These are phyloP conservation scores for Sphaerophoria taeniata DNA, from an alignment of 2,888 invertebrate genomes.

Conservation along the genomic window DNA sequence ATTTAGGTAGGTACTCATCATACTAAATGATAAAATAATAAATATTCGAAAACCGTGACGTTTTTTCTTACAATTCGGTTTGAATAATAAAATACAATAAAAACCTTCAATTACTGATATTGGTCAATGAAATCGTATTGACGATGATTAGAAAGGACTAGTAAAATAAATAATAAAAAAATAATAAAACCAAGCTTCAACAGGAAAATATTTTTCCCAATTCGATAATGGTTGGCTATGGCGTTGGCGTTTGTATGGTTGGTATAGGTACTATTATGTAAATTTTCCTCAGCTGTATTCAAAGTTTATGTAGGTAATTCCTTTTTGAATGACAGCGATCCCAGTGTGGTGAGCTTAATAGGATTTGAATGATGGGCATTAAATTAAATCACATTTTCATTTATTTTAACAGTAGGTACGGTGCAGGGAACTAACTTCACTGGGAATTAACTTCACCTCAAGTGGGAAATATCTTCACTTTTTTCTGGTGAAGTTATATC, in stretches of 20 bases:
- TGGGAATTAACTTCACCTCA: no score
- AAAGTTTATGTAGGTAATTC: conserved; percentile 42
- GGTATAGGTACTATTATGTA: conserved; percentile 50
- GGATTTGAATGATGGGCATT: conserved; percentile 18
- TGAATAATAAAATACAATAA: no score
- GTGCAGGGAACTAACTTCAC: no score
- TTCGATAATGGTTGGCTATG: conserved; percentile 26
- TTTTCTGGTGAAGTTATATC: no score
- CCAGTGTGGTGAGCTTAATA: conserved; percentile 23
- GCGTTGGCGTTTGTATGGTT: no score
- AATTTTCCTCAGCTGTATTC: conserved; percentile 27
- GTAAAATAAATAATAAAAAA: neutral
- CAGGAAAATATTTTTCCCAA: conserved; percentile 30
- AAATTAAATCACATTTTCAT: neutral
- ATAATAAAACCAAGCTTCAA: neutral
- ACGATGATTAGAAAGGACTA: conserved; percentile 28
- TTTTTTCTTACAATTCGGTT: no score
- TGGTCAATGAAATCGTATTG: conserved; percentile 31
- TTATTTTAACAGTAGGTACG: no score
- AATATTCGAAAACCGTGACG: no score
- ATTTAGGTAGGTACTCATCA: no score
- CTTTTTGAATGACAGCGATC: conserved; percentile 51
- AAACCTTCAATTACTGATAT: conserved; percentile 36
- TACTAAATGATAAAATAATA: no score
- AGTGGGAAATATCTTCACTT: no score